Evolutionary conservation across 2,113 vertebrate genomes (phyloP), one percentile per base, ranked within the genome.

Genomic region (Lophura nycthemera): DNA sequence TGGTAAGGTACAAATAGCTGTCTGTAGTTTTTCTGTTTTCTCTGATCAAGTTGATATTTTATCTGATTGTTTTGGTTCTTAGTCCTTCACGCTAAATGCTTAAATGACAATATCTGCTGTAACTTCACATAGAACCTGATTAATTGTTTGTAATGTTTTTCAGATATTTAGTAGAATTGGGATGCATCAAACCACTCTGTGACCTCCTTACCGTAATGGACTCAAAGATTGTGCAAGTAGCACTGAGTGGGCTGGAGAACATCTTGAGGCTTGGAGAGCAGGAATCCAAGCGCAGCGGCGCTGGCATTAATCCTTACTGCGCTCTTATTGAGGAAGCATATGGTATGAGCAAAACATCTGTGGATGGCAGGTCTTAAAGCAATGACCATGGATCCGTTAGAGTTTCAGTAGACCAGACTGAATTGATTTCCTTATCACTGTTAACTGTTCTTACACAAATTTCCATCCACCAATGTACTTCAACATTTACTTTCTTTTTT

Each of bases 171-270:
- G 99, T 99, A 96, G 99, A 99, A 72, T 97, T 99, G 63, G 99
- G 99, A 72, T 99, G 99, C 93, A 99, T 99, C 97, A 99, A 99
- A 97, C 99, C 99, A 10, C 98, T 99, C 64, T 99, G 99, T 59
- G 99, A 99, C 96, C 98, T 99, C 63, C 99, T 99, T 83, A 99
- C 99, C 10, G 98, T 99, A 71, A 99, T 99, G 99, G 99, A 99
- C 96, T 98, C 99, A 78, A 99, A 99, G 98, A 99, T 99, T 59
- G 99, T 99, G 90, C 99, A 99, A 88, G 99, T 99, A 95, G 99
- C 99, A 27, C 97, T 99, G 77, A 99, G 98, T 67, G 99, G 99
- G 65, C 97, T 99, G 67, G 99, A 99, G 97, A 99, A 99, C 94
- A 99, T 99, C 96, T 97, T 99, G 95, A 98, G 99, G 92, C 98